These are phyloP conservation scores for Amphibalanus amphitrite DNA, from an alignment of 1,140 invertebrate genomes.

Conservation along the genomic window DNA sequence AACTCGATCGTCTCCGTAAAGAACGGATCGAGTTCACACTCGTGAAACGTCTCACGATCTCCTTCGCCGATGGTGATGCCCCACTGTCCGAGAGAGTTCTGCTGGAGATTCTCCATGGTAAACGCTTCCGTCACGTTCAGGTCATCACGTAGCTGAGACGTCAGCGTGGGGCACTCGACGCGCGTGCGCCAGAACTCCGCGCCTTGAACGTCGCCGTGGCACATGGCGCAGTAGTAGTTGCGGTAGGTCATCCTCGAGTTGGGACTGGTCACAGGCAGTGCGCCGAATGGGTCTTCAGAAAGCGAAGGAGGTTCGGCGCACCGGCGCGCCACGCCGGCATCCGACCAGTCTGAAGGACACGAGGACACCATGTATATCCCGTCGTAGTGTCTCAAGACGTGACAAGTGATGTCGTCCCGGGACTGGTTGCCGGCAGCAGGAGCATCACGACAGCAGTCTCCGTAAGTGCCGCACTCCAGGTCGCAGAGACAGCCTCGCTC, in stretches of 20 bases:
- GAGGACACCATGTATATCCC: constrained; percentile 30
- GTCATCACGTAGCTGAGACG: constrained; percentile 11
- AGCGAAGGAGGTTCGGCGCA: constrained; percentile 20
- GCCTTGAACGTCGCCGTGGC: constrained; percentile 27
- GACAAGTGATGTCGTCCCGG: constrained; percentile 24
- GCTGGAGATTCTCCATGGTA: constrained; percentile 18
- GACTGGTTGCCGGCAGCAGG: constrained; percentile 20
- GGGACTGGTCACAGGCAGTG: constrained; percentile 29
- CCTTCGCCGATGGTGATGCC: constrained; percentile 19
- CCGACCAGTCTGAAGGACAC: constrained; percentile 28
- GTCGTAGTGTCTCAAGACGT: constrained; percentile 25
- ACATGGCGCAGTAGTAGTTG: constrained; percentile 37
- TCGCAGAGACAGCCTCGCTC: constrained; percentile 35
- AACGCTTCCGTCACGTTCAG: constrained; percentile 17
- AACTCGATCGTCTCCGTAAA: constrained; percentile 22
- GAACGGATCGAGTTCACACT: constrained; percentile 22
- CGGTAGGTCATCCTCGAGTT: constrained; percentile 31
- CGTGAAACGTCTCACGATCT: constrained; percentile 17
- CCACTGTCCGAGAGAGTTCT: constrained; percentile 21
- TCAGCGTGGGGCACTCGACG: constrained; percentile 26
- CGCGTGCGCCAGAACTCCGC: constrained; percentile 28
- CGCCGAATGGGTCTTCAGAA: constrained; percentile 26
- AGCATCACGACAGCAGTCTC: constrained; percentile 35
- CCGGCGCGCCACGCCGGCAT: constrained; percentile 17
- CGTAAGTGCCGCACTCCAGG: constrained; percentile 28